Base-by-base conservation (phyloP, 2,113 vertebrate genomes). In the Nibea albiflora region DNA sequence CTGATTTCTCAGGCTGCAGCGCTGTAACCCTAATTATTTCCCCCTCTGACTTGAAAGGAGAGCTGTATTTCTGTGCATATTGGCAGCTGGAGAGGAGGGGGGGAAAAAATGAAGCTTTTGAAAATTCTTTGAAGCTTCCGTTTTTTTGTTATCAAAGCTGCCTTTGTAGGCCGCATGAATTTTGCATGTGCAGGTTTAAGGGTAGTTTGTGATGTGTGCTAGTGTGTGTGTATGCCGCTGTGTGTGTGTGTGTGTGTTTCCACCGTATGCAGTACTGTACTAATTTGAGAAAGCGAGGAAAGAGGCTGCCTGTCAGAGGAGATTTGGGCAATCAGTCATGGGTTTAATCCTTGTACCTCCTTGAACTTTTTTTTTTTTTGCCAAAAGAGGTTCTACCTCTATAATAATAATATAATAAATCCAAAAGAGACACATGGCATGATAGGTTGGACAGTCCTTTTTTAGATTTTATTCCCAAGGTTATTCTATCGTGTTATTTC, bases 61-160 rank as follows among this genome's bases (percentile, higher is more conserved):
- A 28, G 67, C 58, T 22, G 52, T 24, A 8, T 87, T 73, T 81
- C 85, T 58, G 26, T 26, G 68, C 76, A 56, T 49, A 66, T 19
- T 47, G 76, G 73, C 61, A 84, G 64, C 67, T 31, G 70, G 26
- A 64, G 28, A 69, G 72, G 57, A 52, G n/a, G 24, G n/a, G 24
- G 47, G 58, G 35, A 65, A 39, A 77, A 80, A 70, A 22, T 42
- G 31, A 81, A 80, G 87, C 77, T 82, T 86, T 83, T 79, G 85
- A 90, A 90, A 89, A 79, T 66, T 80, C 87, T 90, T 93, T 91
- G 91, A 92, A 90, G 88, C 79, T 82, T 76, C 46, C 0, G 0
- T 63, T 86, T 86, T 81, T 84, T 89, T 76, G 84, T 87, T 85
- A 83, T 91, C 91, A 92, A 93, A 93, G 91, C 84, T 49, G 65